Percentiles rank a stretch among this genome's conserved stretches.
Conservation (phyloP, 92 coral and sea anemone genomes). For the Porites evermanni region DNA sequence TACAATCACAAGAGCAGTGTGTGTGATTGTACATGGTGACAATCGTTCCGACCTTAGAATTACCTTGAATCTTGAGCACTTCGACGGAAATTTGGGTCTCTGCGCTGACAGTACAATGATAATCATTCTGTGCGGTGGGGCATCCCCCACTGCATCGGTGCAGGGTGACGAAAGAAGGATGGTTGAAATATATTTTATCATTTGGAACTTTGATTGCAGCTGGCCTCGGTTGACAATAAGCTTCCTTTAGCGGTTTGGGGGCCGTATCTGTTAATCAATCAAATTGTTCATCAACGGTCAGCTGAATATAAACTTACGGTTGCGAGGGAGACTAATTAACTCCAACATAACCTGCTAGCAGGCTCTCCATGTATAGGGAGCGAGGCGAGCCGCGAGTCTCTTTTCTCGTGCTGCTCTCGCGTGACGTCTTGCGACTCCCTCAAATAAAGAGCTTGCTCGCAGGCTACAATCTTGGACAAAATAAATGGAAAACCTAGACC, state of each 20-base stretch:
- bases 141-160: constrained; percentile 59
- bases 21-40: constrained; percentile 61
- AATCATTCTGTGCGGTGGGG: not conserved
- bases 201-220: constrained; percentile 13
- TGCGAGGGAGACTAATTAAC: no score
- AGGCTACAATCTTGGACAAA: no score
- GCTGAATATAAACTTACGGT: no score
- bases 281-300: no score
- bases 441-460: no score
- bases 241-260: not conserved
- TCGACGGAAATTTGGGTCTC: constrained; percentile 22
- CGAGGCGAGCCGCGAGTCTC: no score
- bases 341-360: no score
- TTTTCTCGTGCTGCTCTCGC: no score
- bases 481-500: no score
- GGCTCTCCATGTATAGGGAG: no score
- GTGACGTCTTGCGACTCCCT: no score
- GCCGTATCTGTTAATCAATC: constrained; percentile 1
- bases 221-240: not conserved
- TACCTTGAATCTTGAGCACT: not conserved
- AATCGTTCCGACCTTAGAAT: accelerated
- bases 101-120: constrained; percentile 46
- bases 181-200: not conserved
- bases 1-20: constrained; percentile 58
- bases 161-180: constrained; percentile 27